Evolutionary conservation across 2,797 vertebrate genomes (phyloP).

Genomic region (Sebastes hubbsi): DNA sequence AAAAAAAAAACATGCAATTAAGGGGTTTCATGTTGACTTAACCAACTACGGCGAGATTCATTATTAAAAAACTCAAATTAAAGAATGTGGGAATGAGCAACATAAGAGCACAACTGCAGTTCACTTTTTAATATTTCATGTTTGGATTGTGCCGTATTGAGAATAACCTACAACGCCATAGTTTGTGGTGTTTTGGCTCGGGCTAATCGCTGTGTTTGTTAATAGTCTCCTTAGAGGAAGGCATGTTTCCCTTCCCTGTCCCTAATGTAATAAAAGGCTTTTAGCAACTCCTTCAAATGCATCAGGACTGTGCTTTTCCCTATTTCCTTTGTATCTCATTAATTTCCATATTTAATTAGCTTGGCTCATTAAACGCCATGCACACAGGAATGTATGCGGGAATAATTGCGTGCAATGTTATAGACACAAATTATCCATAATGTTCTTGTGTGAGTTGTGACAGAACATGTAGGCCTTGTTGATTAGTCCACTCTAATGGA

Average conservation of each 20-base stretch:
- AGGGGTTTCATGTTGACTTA: slow-evolving; percentile 44
- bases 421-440: slow-evolving; percentile 74
- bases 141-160: slow-evolving; percentile 26
- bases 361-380: slow-evolving; percentile 78
- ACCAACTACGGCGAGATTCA: background rate
- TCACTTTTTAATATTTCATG: slow-evolving; percentile 46
- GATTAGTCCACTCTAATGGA: slow-evolving; percentile 75
- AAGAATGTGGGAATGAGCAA: slow-evolving; percentile 20
- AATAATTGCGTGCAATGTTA: slow-evolving; percentile 75
- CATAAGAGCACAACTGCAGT: background rate
- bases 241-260: slow-evolving; percentile 49
- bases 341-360: slow-evolving; percentile 85
- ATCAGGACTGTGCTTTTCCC: slow-evolving; percentile 72
- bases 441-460: slow-evolving; percentile 73
- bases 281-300: slow-evolving; percentile 79
- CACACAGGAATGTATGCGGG: slow-evolving; percentile 75
- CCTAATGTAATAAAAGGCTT: slow-evolving; percentile 78
- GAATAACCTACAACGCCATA: slow-evolving; percentile 42
- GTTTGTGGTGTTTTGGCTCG: slow-evolving; percentile 39
- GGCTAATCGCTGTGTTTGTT: slow-evolving; percentile 72
- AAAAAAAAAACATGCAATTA: background rate
- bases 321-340: slow-evolving; percentile 77
- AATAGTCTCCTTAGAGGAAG: slow-evolving; percentile 71
- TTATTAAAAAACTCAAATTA: slow-evolving; percentile 26
- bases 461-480: slow-evolving; percentile 71